phyloP scores from a whole-genome alignment of 2,113 vertebrate genomes.

The Lasiurus borealis region DNA sequence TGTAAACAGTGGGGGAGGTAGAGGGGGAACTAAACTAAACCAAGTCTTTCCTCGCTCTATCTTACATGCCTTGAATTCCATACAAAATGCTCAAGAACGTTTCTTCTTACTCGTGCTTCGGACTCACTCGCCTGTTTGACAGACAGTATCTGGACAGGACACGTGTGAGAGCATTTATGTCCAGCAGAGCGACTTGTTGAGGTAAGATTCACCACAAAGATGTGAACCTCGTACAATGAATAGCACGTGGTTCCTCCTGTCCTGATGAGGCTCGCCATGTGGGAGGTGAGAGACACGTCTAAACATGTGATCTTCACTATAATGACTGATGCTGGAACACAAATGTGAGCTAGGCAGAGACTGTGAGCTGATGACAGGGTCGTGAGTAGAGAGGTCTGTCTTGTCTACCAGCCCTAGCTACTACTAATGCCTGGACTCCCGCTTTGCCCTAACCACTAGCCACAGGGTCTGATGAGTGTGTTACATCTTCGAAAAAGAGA shows the following conservation, averaged over 20 bases:
- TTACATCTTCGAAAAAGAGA: not conserved
- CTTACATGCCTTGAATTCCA: not conserved
- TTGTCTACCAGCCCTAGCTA: too few relatives aligned
- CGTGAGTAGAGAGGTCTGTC: not conserved
- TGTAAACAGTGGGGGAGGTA: not conserved
- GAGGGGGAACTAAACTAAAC: not conserved
- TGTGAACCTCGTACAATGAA: not conserved
- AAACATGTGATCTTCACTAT: not conserved
- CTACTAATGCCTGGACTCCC: not conserved
- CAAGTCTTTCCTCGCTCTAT: not conserved
- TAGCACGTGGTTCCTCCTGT: not conserved
- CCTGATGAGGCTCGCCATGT: not conserved
- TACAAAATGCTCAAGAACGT: not conserved
- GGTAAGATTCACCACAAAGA: not conserved
- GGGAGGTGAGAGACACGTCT: not conserved
- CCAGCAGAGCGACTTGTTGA: accelerated
- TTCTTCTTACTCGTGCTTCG: not conserved
- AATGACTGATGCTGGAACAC: not conserved
- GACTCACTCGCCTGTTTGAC: not conserved
- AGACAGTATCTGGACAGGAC: not conserved
- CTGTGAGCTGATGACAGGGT: not conserved
- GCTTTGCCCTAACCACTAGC: not conserved
- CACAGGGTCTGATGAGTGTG: not conserved
- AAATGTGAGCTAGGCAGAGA: not conserved
- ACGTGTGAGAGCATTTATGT: accelerated